These are phyloP conservation scores for Drosophila sp. DNA, from an alignment of 1,140 invertebrate species.

Conservation along the genomic window DNA sequence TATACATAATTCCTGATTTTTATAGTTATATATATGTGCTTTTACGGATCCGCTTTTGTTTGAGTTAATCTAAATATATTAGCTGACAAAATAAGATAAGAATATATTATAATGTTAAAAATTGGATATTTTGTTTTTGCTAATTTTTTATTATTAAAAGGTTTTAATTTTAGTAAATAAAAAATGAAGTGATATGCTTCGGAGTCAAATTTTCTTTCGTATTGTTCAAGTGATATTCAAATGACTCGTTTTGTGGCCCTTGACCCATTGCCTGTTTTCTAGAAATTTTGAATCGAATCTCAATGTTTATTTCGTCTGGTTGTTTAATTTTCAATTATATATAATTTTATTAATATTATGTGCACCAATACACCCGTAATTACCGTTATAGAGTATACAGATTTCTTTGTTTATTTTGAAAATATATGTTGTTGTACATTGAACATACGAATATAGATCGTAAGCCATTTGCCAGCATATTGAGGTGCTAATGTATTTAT, in stretches of 20 bases:
- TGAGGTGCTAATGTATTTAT: constrained; percentile 82
- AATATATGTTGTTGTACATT: constrained; percentile 4
- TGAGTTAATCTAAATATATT: not conserved
- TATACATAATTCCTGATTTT: not conserved
- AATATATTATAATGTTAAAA: not conserved
- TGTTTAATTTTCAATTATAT: constrained; percentile 39
- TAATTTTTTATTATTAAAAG: not conserved
- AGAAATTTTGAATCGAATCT: constrained; percentile 44
- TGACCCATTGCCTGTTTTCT: constrained; percentile 12
- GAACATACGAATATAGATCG: constrained; percentile 28
- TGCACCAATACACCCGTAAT: constrained; percentile 8
- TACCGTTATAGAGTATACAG: not conserved
- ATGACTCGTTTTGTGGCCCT: not conserved
- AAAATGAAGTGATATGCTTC: no score
- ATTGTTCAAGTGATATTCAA: not conserved
- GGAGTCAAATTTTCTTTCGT: not conserved
- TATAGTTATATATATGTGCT: not conserved
- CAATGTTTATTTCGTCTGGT: constrained; percentile 58
- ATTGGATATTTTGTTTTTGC: not conserved
- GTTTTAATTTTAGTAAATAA: no score
- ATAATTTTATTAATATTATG: constrained; percentile 32
- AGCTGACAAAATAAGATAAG: not conserved
- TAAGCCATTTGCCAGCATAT: constrained; percentile 61
- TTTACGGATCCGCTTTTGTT: not conserved
- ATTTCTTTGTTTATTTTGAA: constrained; percentile 5